phyloP scores from a whole-genome alignment of 2,797 vertebrate species.

The Brachyalestes nurse region DNA sequence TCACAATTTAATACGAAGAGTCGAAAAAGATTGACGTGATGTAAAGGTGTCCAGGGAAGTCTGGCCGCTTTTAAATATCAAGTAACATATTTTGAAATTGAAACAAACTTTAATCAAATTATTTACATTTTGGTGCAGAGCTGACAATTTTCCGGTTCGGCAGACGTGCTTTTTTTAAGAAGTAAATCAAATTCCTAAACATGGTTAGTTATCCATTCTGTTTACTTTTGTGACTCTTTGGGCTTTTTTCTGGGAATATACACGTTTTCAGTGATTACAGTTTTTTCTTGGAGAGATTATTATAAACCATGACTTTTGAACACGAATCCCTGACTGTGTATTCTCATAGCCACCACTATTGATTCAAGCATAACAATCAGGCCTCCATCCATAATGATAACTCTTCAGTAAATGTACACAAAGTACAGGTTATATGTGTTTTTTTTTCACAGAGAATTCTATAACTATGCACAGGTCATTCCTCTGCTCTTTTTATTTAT shows the following conservation, averaged over 20 bases:
- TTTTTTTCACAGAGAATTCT: no score
- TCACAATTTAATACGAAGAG: neutral
- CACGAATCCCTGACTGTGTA: neutral
- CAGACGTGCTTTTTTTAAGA: neutral
- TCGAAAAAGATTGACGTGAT: neutral
- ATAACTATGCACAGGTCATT: no score
- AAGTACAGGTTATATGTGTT: no score
- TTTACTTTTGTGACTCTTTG: neutral
- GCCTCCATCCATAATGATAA: neutral
- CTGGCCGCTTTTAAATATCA: neutral
- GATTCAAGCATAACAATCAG: neutral
- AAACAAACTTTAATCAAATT: neutral
- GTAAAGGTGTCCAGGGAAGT: neutral
- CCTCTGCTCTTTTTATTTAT: no score
- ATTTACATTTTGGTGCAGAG: neutral
- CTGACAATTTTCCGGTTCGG: neutral
- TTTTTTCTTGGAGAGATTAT: neutral
- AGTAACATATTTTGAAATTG: neutral
- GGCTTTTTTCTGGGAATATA: neutral
- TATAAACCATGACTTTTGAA: no score
- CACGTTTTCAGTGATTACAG: neutral
- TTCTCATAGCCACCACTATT: neutral
- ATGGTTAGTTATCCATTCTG: neutral
- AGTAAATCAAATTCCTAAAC: neutral
- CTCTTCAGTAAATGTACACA: neutral